Evolutionary conservation across 2,888 invertebrate genomes (phyloP), one percentile per base, ranked within the genome.

Genomic region (Andrena hattorfiana): DNA sequence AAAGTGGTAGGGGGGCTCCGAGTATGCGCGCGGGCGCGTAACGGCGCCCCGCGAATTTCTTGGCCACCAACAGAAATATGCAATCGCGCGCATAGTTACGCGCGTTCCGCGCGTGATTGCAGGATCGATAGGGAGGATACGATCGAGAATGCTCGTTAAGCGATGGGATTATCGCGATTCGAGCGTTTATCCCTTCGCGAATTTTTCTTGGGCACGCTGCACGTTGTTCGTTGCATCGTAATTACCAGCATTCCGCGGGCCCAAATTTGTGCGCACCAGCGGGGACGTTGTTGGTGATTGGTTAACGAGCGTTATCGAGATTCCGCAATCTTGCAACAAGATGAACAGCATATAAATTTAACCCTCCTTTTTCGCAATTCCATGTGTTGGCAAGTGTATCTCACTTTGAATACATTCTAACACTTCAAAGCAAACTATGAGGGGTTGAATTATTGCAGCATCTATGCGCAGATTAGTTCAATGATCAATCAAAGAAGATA

Each of bases 61-160:
- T 49, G 71, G 51, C 56, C 74, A 75, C 69, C 70, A 5, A n/a
- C 63, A 77, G 72, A 82, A 87, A 85, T 83, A 71, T 77, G 75
- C 79, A 86, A 76, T 75, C 78, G 63, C 64, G 78, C 73, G 80
- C 76, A 77, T 77, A 81, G 64, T 66, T 85, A 75, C 77, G 63
- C 75, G 62, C 85, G 86, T 81, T 75, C 77, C 81, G n/a, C 48
- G 77, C 85, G 69, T 84, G 89, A 89, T 87, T 85, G 77, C 82
- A 69, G 77, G 69, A 81, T 85, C 85, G 88, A 88, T 88, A 87
- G 81, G 71, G 76, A 74, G 83, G 83, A 88, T 85, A 81, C 79
- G 83, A 88, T 87, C 81, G 16, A 23, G 77, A 77, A 85, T 83
- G 75, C 80, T 80, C 81, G 80, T 87, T 88, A 86, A 59, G 8